Conservation (phyloP, 2,113 vertebrate genomes). For the Phyllostomus hastatus region DNA sequence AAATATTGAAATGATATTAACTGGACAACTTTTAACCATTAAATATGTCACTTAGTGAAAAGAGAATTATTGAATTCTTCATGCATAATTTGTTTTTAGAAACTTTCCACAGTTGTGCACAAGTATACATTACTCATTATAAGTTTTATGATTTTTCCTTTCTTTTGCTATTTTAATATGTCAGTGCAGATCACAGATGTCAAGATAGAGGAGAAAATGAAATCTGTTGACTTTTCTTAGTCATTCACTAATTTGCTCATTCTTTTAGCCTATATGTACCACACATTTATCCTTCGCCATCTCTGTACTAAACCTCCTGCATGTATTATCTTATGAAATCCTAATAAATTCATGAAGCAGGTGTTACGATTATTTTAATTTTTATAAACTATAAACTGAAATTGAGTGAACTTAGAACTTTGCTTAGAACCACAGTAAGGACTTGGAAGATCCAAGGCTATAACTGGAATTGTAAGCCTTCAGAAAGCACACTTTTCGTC, state of each 20-base stretch:
- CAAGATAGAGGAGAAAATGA: neutral
- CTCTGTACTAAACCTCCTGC: neutral
- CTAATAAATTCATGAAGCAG: neutral
- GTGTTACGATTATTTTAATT: neutral
- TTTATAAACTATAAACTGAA: neutral
- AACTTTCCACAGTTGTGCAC: neutral
- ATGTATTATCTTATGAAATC: neutral
- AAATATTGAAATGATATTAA: neutral
- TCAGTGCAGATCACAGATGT: neutral
- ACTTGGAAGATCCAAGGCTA: neutral
- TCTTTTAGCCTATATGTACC: neutral
- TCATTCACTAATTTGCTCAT: neutral
- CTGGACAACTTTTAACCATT: neutral
- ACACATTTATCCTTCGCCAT: neutral
- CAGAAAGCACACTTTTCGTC: neutral
- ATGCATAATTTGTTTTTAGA: neutral
- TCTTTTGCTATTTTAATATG: neutral
- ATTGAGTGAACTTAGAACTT: neutral
- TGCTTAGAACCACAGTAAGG: neutral
- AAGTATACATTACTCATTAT: neutral
- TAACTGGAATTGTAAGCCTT: neutral
- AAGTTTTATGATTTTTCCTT: neutral
- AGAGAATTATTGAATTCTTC: conserved; percentile 5
- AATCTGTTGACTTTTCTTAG: neutral
- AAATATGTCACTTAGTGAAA: neutral